phyloP scores from a whole-genome alignment of 2,888 invertebrate genomes.

The Lepidocyrtinus sp. region DNA sequence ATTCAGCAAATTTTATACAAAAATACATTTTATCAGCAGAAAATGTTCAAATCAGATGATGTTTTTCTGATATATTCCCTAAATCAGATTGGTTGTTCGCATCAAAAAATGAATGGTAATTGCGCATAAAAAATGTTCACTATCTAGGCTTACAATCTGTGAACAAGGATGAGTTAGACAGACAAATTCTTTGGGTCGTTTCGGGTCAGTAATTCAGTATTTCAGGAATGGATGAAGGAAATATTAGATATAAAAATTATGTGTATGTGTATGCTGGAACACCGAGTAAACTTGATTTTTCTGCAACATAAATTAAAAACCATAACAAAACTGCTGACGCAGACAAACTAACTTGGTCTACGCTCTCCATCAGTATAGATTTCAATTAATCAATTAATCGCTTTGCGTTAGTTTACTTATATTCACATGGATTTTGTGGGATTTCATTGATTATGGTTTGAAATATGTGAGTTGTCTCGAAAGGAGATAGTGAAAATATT shows the following conservation, averaged over 20 bases:
- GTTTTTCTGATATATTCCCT: constrained; percentile 31
- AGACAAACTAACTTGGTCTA: constrained; percentile 21
- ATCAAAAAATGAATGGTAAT: constrained; percentile 29
- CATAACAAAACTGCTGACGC: constrained; percentile 29
- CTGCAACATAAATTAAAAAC: neutral
- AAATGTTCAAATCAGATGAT: constrained; percentile 46
- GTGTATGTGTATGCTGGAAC: neutral
- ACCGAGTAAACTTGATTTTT: constrained; percentile 9
- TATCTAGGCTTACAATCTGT: constrained; percentile 9
- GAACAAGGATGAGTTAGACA: constrained; percentile 3
- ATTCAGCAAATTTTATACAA: constrained; percentile 48
- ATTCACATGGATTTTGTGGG: no score
- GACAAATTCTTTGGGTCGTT: constrained; percentile 9
- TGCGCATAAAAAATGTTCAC: constrained; percentile 9
- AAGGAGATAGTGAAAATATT: neutral
- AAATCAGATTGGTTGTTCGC: constrained; percentile 21
- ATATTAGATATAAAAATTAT: neutral
- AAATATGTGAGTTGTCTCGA: no score
- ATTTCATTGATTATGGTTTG: no score
- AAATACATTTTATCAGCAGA: constrained; percentile 32
- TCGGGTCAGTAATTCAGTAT: no score
- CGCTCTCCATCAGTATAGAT: no score
- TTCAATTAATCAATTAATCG: no score
- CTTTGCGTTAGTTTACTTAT: no score
- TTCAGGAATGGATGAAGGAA: no score